phyloP scores from a whole-genome alignment of 2,113 vertebrate species.

The Copsychus sechellarum region DNA sequence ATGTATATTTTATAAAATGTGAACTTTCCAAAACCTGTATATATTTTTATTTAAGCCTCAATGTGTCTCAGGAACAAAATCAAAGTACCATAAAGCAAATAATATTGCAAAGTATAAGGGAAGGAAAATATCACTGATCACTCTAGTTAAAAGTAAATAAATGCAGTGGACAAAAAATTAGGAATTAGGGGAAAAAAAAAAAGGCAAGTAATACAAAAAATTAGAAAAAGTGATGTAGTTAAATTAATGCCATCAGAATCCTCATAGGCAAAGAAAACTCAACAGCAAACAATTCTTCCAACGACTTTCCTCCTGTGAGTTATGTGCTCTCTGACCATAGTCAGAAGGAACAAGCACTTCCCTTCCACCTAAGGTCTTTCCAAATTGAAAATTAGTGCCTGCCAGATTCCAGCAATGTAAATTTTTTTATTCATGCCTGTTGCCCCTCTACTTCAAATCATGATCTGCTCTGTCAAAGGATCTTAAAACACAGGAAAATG shows the following conservation, averaged over 20 bases:
- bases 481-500: background rate
- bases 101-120: background rate
- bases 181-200: background rate
- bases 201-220: background rate
- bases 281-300: background rate
- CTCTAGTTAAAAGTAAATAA: background rate
- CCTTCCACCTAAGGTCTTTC: background rate
- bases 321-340: background rate
- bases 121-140: background rate
- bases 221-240: background rate
- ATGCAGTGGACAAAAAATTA: background rate
- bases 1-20: background rate
- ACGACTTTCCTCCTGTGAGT: background rate
- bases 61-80: background rate
- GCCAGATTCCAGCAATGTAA: background rate
- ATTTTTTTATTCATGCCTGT: background rate
- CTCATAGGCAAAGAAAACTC: background rate
- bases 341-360: background rate
- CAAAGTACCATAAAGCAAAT: background rate
- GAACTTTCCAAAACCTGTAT: background rate
- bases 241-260: background rate
- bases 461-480: background rate
- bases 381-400: background rate
- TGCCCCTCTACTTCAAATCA: background rate
- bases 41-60: background rate